phyloP scores from a whole-genome alignment of 2,113 vertebrate species.

The Smithornis capensis region DNA sequence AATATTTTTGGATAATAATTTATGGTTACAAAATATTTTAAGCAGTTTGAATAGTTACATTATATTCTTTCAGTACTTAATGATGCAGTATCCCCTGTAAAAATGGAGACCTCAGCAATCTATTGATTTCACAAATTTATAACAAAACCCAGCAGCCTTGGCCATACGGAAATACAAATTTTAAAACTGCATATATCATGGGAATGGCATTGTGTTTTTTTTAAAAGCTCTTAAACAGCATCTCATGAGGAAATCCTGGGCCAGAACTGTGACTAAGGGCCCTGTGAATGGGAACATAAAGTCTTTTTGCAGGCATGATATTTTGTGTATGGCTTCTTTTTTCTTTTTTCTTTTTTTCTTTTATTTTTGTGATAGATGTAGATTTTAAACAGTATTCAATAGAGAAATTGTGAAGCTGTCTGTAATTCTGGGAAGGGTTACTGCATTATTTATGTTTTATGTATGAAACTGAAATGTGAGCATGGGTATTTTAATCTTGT shows the following conservation, averaged over 20 bases:
- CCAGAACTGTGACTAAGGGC: constrained; percentile 55
- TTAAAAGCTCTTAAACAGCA: constrained; percentile 59
- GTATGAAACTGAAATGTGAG: constrained; percentile 63
- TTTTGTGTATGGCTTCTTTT: constrained; percentile 58
- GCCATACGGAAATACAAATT: constrained; percentile 65
- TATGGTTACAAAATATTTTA: constrained; percentile 84
- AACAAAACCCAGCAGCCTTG: constrained; percentile 66
- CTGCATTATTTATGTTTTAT: constrained; percentile 64
- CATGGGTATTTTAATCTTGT: constrained; percentile 51
- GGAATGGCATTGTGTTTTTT: constrained; percentile 51
- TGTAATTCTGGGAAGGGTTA: constrained; percentile 41
- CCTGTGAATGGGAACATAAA: constrained; percentile 38
- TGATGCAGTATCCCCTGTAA: constrained; percentile 71
- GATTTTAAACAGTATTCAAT: constrained; percentile 59
- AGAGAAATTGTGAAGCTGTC: constrained; percentile 29
- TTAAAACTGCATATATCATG: constrained; percentile 65
- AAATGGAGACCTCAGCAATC: constrained; percentile 69
- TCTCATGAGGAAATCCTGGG: constrained; percentile 65
- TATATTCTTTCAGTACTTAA: constrained; percentile 77
- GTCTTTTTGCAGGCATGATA: constrained; percentile 42
- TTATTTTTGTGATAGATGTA: not conserved
- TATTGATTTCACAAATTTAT: constrained; percentile 75
- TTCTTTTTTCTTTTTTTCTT: not conserved
- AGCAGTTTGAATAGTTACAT: constrained; percentile 79
- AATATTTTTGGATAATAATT: constrained; percentile 89